A percentile compares a stretch with the other conserved stretches of the same genome.
These are phyloP conservation scores for Chaetodon trifascialis DNA, from an alignment of 2,113 vertebrate genomes.

Conservation along the genomic window DNA sequence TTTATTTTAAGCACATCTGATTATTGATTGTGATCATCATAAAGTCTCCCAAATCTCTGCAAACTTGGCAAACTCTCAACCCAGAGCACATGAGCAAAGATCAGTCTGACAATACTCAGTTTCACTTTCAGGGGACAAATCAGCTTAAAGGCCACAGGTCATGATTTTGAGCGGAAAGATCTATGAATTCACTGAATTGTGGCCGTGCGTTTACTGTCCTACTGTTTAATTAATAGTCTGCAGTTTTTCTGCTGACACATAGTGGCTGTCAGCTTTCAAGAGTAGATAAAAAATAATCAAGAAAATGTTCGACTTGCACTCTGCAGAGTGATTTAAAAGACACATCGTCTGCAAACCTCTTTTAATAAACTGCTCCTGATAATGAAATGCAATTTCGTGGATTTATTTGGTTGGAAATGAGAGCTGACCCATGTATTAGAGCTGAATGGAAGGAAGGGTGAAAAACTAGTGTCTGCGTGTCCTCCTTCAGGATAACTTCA, in stretches of 20 bases:
- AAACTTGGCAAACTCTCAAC: background rate
- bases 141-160: background rate
- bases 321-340: background rate
- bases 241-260: background rate
- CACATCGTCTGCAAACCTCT: background rate
- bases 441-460: background rate
- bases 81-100: background rate
- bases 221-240: background rate
- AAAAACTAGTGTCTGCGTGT: background rate
- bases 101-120: background rate
- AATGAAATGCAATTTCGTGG: background rate
- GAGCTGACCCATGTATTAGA: background rate
- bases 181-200: too few relatives aligned
- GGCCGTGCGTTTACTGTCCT: background rate
- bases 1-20: too few relatives aligned
- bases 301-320: background rate
- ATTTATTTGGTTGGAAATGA: background rate
- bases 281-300: background rate
- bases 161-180: too few relatives aligned
- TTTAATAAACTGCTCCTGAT: background rate
- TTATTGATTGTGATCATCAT: too few relatives aligned
- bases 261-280: background rate
- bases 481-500: background rate
- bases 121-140: background rate
- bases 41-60: slow-evolving; percentile 80